phyloP scores from a whole-genome alignment of 2,113 vertebrate genomes.

The Guaruba guarouba region DNA sequence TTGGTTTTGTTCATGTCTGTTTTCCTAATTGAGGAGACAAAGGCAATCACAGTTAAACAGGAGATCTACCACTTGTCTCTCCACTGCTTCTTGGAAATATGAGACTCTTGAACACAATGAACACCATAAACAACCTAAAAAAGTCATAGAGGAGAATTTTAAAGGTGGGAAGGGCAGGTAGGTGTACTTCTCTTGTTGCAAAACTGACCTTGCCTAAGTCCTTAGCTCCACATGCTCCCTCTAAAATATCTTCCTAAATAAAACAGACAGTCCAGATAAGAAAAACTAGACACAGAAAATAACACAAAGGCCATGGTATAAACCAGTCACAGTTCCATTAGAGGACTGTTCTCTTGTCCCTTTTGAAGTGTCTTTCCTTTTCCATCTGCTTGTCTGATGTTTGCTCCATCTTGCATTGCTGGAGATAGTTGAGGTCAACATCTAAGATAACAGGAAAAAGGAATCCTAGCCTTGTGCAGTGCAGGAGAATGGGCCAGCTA shows the following conservation, averaged over 20 bases:
- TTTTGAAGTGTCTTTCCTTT: not conserved
- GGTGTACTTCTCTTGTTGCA: not conserved
- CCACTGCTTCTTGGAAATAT: not conserved
- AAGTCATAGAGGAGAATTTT: not conserved
- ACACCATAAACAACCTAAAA: not conserved
- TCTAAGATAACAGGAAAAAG: not conserved
- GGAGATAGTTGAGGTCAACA: not conserved
- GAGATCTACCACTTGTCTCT: not conserved
- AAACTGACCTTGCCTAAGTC: not conserved
- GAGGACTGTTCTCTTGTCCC: not conserved
- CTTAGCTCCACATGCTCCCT: not conserved
- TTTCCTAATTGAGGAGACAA: not conserved
- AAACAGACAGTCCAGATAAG: not conserved
- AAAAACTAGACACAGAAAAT: not conserved
- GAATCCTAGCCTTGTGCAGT: not conserved
- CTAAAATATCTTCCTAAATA: not conserved
- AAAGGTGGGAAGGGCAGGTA: not conserved
- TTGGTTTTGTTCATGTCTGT: not conserved
- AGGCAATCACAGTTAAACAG: not conserved
- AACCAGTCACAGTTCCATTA: not conserved
- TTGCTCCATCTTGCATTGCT: not conserved
- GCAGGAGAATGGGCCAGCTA: not conserved
- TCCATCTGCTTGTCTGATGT: not conserved
- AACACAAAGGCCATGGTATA: not conserved
- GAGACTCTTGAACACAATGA: not conserved